A percentile compares a stretch with the other conserved stretches of the same genome.
Evolutionary conservation across 2,888 invertebrate genomes (phyloP).

Genomic region (Chaetogeoica ovagalla): DNA sequence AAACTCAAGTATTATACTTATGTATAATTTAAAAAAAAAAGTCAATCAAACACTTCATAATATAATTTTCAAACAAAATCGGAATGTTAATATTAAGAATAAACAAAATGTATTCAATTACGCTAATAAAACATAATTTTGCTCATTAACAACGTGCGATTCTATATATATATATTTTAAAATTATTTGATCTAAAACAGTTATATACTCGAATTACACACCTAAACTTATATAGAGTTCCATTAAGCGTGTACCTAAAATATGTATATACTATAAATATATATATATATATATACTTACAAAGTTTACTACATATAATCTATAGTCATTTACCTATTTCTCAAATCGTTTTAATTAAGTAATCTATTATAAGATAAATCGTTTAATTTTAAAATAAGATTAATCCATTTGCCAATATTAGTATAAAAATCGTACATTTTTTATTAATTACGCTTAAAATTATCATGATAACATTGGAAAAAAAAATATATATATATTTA

Average conservation of each 20-base stretch:
- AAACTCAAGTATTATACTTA: too few species aligned
- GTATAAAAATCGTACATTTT: slow-evolving; percentile 9
- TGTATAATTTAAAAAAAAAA: too few species aligned
- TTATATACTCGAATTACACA: too few species aligned
- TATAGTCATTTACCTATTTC: background rate
- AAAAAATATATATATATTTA: background rate
- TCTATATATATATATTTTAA: background rate
- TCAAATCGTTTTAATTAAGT: slow-evolving; percentile 7
- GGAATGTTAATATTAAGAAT: background rate
- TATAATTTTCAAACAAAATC: background rate
- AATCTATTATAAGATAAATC: background rate
- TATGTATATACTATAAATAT: background rate
- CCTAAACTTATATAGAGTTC: too few species aligned
- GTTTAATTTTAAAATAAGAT: slow-evolving; percentile 2
- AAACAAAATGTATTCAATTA: slow-evolving; percentile 5
- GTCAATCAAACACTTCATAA: too few species aligned
- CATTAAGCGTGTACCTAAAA: background rate
- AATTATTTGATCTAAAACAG: too few species aligned
- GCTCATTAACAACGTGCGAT: slow-evolving; percentile 49
- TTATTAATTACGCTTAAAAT: background rate
- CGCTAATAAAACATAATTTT: slow-evolving; percentile 32
- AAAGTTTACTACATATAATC: too few species aligned
- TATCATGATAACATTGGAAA: background rate
- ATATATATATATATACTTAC: background rate
- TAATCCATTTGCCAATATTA: background rate